Evolutionary conservation across 2,797 vertebrate species (phyloP), one percentile per base, ranked within the genome.

Genomic region (Prionace glauca): DNA sequence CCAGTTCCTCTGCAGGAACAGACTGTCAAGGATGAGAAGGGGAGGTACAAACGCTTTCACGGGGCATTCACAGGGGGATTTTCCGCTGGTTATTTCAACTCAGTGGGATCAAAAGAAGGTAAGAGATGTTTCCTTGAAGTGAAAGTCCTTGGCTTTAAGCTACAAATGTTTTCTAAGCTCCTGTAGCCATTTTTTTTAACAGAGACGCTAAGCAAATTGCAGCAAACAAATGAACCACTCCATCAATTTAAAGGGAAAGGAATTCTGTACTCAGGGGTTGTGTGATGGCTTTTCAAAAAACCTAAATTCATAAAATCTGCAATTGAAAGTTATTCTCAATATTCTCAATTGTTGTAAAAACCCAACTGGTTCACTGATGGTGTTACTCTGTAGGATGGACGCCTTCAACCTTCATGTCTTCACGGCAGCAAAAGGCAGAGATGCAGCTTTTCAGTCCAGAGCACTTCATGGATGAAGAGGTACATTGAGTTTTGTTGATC

Each of bases 401-500:
- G 0, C 99, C 99, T 0, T 98, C 98, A 3, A 97, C 98, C 9
- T 99, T 99, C 95, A 96, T 99, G 41, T 99, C 99, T 0, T 99
- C 99, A 10, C 97, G 99, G 84, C 98, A 99, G 96, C 98, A 98
- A 96, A 99, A 98, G 97, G 98, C 98, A 45, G 98, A 98, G 11
- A 98, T 96, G 96, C 97, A 97, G 0, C 0, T 97, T 96, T 96
- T 97, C 96, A 97, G 98, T 77, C 99, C 99, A 0, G 98, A 99
- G 95, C 98, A 99, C 96, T 99, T 99, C 96, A 99, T 99, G 99
- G 99, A 99, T 95, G 99, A 99, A 95, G 99, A 99, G 98, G 99
- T 99, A 96, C n/a, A 9, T 41, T 20, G 8, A 22, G 32, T 14
- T 96, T 96, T n/a, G 94, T 22, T 77, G 32, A 8, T 2, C 32